Evolutionary conservation across 2,888 invertebrate species (phyloP).

Genomic region (Plebejus anna): DNA sequence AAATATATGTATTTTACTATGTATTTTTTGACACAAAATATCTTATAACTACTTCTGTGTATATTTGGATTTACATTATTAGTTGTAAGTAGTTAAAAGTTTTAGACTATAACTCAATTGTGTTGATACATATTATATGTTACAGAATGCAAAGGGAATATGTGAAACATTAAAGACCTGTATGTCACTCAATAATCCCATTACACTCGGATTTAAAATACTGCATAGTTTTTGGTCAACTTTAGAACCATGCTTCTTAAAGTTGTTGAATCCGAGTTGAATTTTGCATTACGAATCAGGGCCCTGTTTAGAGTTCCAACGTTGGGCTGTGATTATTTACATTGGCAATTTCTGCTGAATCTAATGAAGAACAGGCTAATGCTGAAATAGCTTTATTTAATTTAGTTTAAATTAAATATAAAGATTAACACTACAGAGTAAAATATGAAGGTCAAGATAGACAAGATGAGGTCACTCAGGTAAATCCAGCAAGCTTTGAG

Average conservation of each 20-base stretch:
- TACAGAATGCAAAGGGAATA: not conserved
- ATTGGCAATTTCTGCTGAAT: conserved; percentile 5
- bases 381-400: conserved; percentile 22
- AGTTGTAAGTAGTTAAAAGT: conserved; percentile 72
- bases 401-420: conserved; percentile 16
- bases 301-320: conserved; percentile 5
- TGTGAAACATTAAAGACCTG: not conserved
- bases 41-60: conserved; percentile 61
- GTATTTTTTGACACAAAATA: conserved; percentile 35
- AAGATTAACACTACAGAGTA: conserved; percentile 11
- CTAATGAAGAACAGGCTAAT: conserved; percentile 11
- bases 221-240: not conserved
- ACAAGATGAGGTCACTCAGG: not conserved
- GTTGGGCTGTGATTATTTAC: conserved; percentile 16
- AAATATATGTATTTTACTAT: conserved; percentile 19
- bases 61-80: conserved; percentile 66
- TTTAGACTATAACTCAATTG: conserved; percentile 40
- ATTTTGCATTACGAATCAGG: not conserved
- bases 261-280: not conserved
- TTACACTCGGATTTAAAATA: not conserved
- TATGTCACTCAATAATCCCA: not conserved
- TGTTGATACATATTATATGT: conserved; percentile 24
- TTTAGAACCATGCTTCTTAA: too few relatives aligned
- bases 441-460: not conserved
- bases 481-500: not conserved